phyloP scores from a whole-genome alignment of 2,888 invertebrate species.

The Troglohyphantes excavatus region DNA sequence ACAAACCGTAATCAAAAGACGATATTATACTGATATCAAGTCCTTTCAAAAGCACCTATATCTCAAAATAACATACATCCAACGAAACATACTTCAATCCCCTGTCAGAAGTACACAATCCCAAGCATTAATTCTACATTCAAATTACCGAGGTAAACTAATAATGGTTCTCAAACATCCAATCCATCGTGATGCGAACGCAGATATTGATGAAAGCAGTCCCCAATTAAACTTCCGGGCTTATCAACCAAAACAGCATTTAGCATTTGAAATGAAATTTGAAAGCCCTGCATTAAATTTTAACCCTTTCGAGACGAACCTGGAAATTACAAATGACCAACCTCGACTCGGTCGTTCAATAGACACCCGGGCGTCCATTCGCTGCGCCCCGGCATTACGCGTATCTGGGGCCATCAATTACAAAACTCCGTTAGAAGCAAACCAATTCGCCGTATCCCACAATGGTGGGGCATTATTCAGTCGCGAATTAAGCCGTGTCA shows the following conservation, averaged over 20 bases:
- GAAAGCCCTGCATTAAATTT: constrained; percentile 60
- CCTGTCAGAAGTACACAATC: background rate
- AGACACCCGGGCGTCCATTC: constrained; percentile 44
- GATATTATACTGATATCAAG: too few relatives aligned
- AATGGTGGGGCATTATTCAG: constrained; percentile 65
- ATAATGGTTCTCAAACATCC: background rate
- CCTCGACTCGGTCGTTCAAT: constrained; percentile 17
- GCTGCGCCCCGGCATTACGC: background rate
- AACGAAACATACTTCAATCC: background rate
- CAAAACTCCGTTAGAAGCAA: constrained; percentile 55
- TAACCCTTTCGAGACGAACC: constrained; percentile 24
- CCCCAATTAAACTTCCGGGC: constrained; percentile 46
- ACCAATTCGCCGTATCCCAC: constrained; percentile 66
- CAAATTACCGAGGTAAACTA: background rate
- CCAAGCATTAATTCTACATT: background rate
- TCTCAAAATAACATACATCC: background rate
- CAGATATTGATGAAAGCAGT: constrained; percentile 38
- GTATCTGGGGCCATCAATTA: constrained; percentile 54
- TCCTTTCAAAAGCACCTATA: too few relatives aligned
- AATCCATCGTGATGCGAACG: constrained; percentile 28
- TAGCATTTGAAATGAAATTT: constrained; percentile 41
- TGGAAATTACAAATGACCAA: constrained; percentile 63
- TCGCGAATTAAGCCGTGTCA: constrained; percentile 74
- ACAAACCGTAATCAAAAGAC: too few relatives aligned
- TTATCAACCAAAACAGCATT: constrained; percentile 57